Conservation (phyloP, 2,113 vertebrate species). For the Sakesphorus luctuosus region DNA sequence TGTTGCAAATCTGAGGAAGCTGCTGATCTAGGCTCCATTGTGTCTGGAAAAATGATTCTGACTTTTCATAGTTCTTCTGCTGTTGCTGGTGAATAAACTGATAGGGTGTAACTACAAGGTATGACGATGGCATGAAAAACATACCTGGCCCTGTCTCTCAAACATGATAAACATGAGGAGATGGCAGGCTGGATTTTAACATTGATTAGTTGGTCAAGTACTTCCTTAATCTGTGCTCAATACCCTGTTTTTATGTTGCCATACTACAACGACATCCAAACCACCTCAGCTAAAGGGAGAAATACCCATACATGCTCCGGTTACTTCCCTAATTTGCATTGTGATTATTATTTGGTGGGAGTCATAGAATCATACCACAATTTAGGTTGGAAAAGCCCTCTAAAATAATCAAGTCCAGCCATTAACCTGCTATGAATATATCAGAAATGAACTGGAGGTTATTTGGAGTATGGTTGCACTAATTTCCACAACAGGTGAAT, state of each 20-base stretch:
- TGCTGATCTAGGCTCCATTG: neutral
- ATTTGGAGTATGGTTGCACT: neutral
- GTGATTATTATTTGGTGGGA: neutral
- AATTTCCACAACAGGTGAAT: neutral
- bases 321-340: neutral
- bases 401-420: neutral
- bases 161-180: neutral
- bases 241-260: neutral
- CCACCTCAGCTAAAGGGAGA: accelerated
- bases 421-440: neutral
- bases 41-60: neutral
- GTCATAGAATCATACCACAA: neutral
- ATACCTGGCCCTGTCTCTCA: neutral
- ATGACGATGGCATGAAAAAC: neutral
- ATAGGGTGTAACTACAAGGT: neutral
- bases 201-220: neutral
- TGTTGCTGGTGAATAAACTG: neutral
- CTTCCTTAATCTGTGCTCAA: neutral
- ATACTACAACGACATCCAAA: accelerated
- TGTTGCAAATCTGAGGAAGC: neutral
- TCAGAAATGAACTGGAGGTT: neutral
- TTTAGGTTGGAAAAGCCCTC: neutral
- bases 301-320: neutral
- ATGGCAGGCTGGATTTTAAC: neutral
- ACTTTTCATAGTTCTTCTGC: neutral